phyloP scores from a whole-genome alignment of 2,113 vertebrate genomes.

The Gasterosteus aculeatus region DNA sequence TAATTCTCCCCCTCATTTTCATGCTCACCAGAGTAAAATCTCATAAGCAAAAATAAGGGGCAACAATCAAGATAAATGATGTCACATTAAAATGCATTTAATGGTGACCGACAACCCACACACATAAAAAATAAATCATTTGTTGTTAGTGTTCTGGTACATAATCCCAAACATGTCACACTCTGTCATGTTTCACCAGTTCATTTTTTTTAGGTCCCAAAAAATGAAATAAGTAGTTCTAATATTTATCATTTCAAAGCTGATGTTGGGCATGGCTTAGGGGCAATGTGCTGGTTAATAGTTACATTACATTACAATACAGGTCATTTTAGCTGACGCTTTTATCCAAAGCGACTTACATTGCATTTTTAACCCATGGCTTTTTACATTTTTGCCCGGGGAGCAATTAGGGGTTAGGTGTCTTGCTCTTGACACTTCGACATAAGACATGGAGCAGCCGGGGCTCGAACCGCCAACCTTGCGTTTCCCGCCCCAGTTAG shows the following conservation, averaged over 20 bases:
- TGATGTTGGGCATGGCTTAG: neutral
- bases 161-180: neutral
- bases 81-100: constrained; percentile 24
- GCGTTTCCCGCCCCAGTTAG: no score
- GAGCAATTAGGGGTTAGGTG: no score
- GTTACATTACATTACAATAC: no score
- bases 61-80: constrained; percentile 16
- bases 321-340: no score
- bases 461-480: no score
- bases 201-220: neutral
- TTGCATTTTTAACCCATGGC: no score
- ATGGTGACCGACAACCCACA: constrained; percentile 3
- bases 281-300: no score
- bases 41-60: constrained; percentile 35
- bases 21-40: constrained; percentile 43
- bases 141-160: neutral
- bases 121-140: neutral
- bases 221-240: neutral
- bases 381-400: no score
- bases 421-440: no score
- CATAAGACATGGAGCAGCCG: no score
- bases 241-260: neutral
- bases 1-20: constrained; percentile 50
- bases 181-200: neutral
- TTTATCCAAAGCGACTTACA: no score